Percentiles rank a stretch among this genome's conserved stretches.
phyloP scores from a whole-genome alignment of 2,113 vertebrate genomes.

The mouse (Mus musculus) region GRCm39 chr5:75607501-75608000 shows the following conservation, averaged over 20 bases:
- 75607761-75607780: not conserved
- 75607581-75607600: not conserved
- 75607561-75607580: not conserved
- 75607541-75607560: not conserved
- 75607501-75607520: not conserved
- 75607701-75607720: not conserved
- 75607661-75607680: not conserved
- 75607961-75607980: not conserved
- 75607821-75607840: not conserved
- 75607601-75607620: not conserved
- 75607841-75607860: not conserved
- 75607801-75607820: not conserved
- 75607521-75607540: not conserved
- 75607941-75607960: not conserved
- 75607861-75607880: not conserved
- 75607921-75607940: not conserved
- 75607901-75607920: not conserved
- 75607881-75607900: not conserved
- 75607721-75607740: not conserved
- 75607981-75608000: not conserved
- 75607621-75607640: not conserved
- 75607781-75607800: not conserved
- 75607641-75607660: not conserved
- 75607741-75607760: too few species aligned
- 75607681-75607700: too few species aligned